Evolutionary conservation across 2,797 vertebrate species (phyloP).

Genomic region (Gymnothorax reevesii): DNA sequence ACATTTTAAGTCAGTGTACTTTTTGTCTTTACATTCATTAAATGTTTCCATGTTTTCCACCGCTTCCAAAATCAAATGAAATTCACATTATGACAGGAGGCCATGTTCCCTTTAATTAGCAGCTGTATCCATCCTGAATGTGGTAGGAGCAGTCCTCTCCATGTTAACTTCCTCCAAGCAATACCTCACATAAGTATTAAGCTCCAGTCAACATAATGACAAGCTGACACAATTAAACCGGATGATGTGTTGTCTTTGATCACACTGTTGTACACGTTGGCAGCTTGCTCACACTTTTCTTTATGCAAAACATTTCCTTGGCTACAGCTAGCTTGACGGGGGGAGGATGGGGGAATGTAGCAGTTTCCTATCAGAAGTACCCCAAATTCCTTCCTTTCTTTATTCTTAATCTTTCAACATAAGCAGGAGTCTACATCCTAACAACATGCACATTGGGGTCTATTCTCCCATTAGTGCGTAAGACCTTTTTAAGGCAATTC

Average conservation of each 20-base stretch:
- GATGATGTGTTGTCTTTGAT: background rate
- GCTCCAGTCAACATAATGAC: background rate
- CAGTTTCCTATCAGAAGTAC: background rate
- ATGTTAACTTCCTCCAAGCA: background rate
- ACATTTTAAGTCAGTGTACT: background rate
- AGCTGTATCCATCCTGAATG: background rate
- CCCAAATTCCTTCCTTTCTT: background rate
- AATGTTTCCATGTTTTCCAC: background rate
- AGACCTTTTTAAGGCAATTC: too few relatives aligned
- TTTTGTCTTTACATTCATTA: background rate
- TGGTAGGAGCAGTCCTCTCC: background rate
- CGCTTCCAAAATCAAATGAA: background rate
- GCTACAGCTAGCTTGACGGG: background rate
- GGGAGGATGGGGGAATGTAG: background rate
- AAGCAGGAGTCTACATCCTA: slow-evolving; percentile 8
- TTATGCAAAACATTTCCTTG: background rate
- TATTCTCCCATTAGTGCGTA: too few relatives aligned
- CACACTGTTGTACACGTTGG: background rate
- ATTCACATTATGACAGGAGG: background rate
- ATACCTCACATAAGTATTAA: background rate
- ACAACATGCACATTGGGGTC: slow-evolving; percentile 44
- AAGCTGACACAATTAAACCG: background rate
- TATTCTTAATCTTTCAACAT: background rate
- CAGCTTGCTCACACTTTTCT: background rate
- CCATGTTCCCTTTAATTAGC: background rate